Percentiles rank a stretch among this genome's conserved stretches.
These are phyloP conservation scores for Aldrovandia affinis DNA, from an alignment of 2,797 vertebrate species.

Conservation along the genomic window DNA sequence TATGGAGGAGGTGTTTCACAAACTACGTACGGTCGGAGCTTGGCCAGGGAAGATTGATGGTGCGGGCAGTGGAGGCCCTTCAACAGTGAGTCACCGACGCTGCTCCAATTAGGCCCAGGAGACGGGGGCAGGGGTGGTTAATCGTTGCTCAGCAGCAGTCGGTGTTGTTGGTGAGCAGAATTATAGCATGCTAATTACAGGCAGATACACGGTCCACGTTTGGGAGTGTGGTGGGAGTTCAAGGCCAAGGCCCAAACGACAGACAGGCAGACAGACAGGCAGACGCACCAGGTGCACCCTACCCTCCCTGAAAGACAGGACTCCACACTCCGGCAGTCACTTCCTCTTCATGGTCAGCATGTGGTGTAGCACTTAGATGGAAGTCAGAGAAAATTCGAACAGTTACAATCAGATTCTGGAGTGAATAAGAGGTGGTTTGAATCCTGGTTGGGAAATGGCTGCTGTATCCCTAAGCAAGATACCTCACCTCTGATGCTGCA, in stretches of 20 bases:
- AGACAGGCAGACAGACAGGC: too few species aligned
- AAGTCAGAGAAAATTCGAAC: too few species aligned
- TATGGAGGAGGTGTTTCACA: conserved; percentile 76
- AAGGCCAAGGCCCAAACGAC: background rate
- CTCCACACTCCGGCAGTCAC: too few species aligned
- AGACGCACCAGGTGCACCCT: too few species aligned
- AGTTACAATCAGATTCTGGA: background rate
- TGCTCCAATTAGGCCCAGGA: conserved; percentile 78
- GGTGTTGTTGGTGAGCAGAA: conserved; percentile 33
- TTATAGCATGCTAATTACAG: conserved; percentile 25
- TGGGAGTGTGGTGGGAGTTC: background rate
- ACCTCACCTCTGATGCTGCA: too few species aligned
- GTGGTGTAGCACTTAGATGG: too few species aligned
- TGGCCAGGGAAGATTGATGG: conserved; percentile 78
- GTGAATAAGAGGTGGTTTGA: background rate
- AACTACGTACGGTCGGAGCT: conserved; percentile 69
- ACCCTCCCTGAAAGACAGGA: too few species aligned
- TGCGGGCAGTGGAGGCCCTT: conserved; percentile 73
- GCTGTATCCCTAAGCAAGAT: too few species aligned
- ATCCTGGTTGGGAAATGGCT: background rate
- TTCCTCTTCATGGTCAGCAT: too few species aligned
- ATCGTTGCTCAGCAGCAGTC: conserved; percentile 17
- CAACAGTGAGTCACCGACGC: conserved; percentile 72
- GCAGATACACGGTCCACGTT: background rate
- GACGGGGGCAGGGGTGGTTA: conserved; percentile 60